Percentiles rank a stretch among this genome's conserved stretches.
Evolutionary conservation across 2,797 vertebrate species (phyloP).

Genomic region (Carcharodon carcharias): DNA sequence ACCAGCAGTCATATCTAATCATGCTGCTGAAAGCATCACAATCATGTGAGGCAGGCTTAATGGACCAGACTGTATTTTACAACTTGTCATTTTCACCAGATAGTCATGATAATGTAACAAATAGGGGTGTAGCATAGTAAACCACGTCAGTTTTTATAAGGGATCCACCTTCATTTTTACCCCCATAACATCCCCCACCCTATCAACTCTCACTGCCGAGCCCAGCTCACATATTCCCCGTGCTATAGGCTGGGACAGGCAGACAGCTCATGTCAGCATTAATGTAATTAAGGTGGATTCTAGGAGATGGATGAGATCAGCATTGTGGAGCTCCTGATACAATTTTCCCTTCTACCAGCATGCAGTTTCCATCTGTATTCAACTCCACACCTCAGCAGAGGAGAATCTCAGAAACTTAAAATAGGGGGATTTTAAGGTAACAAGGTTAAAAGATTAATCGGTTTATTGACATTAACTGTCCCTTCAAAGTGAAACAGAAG

Average conservation of each 20-base stretch:
- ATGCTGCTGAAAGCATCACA: not conserved
- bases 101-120: not conserved
- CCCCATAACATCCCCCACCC: too few relatives aligned
- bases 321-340: not conserved
- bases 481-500: not conserved
- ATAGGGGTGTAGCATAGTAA: not conserved
- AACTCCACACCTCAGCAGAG: not conserved
- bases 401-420: not conserved
- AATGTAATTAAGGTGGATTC: not conserved
- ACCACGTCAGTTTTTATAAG: not conserved
- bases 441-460: not conserved
- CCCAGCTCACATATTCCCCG: not conserved
- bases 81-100: not conserved
- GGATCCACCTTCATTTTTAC: not conserved
- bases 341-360: not conserved
- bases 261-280: not conserved
- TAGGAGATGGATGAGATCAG: not conserved
- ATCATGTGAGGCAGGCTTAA: too few relatives aligned
- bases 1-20: too few relatives aligned
- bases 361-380: not conserved
- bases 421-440: not conserved
- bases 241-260: not conserved
- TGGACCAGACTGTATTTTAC: not conserved
- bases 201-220: not conserved
- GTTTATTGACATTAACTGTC: not conserved